Base-by-base conservation (phyloP, 2,797 vertebrate species). In the Parotocinclus haroldoi region DNA sequence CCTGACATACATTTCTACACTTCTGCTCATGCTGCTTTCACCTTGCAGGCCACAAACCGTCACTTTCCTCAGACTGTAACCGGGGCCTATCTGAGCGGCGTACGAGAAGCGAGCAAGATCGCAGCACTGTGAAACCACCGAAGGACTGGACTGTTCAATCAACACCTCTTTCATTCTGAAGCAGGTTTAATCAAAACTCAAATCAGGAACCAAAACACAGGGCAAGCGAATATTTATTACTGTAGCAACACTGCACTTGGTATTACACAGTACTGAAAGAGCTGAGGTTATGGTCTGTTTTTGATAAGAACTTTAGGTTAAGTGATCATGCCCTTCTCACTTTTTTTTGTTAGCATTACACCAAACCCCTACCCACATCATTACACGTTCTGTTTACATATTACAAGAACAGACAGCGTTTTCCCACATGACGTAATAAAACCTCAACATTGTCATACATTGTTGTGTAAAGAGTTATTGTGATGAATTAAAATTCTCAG, bases 51-150 rank as follows among this genome's bases (percentile, higher is more conserved):
- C 63, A 98, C 96, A 68, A 99, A 99, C 76, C 89, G 96, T 65
- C 96, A 99, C 85, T 99, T 99, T 76, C 96, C 96, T 75, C 96
- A 99, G 76, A 99, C 96, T 0, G 96, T 98, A 67, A 97, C 96
- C 0, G 96, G 96, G 51, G 96, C 96, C 46, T 99, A 98, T 81
- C 82, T 99, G 86, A 99, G 96, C 45, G 96, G 96, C 0, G 92
- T 99, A 74, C 86, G 96, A 80, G 96, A 99, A 87, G 96, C 96
- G 0, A 99, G 96, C 88, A 99, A 99, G 89, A 98, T 99, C 78
- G 88, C 95, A 46, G 92, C 93, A 12, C 91, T 85, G 76, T 93
- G 81, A 88, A 40, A 0, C 38, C 9, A 14, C 10, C 7, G 6
- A 57, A 13, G 4, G 38, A 51, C 14, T 0, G 38, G 37, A 59